phyloP scores from a whole-genome alignment of 1,140 invertebrate genomes.

The Geopemphigus sp. region DNA sequence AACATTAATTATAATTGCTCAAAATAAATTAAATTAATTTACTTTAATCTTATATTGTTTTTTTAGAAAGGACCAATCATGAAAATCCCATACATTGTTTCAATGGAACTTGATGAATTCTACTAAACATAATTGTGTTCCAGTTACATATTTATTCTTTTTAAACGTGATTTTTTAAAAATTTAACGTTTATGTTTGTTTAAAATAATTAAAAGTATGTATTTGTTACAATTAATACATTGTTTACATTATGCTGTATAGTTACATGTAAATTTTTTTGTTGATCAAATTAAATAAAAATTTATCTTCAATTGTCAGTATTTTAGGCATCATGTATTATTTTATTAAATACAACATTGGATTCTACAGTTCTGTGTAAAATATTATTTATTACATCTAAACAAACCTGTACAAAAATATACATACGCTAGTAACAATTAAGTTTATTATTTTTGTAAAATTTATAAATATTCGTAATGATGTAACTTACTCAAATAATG shows the following conservation, averaged over 20 bases:
- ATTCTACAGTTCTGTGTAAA: no score
- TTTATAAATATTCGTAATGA: no score
- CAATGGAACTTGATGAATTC: not conserved
- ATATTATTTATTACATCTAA: no score
- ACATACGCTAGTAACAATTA: no score
- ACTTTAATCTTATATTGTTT: not conserved
- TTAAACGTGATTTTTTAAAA: not conserved
- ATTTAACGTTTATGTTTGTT: not conserved
- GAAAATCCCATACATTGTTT: conserved; percentile 4
- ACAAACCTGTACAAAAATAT: no score
- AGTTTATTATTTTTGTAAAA: no score
- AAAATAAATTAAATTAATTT: no score
- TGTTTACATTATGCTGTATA: not conserved
- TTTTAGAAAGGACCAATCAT: conserved; percentile 22
- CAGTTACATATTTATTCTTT: not conserved
- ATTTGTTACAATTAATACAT: not conserved
- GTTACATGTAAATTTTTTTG: not conserved
- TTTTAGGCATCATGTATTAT: no score
- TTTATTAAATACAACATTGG: no score
- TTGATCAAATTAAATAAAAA: not conserved
- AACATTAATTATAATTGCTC: no score
- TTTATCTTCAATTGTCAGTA: not conserved
- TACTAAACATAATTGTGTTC: not conserved
- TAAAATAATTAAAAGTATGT: not conserved
- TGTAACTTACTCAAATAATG: no score